Conservation (phyloP, 2,888 invertebrate species). For the Eledona agricola region DNA sequence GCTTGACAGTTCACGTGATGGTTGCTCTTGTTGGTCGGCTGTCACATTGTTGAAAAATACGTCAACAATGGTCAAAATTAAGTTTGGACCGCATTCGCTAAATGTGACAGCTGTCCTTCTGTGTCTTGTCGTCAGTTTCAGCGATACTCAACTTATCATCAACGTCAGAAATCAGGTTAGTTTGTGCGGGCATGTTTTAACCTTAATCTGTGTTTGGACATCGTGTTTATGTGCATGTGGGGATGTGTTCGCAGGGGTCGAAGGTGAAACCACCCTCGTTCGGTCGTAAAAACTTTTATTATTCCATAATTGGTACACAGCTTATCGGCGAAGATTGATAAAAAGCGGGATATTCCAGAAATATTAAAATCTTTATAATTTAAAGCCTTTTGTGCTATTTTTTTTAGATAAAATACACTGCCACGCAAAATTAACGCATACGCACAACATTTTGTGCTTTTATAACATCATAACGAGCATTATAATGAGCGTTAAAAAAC, state of each 20-base stretch:
- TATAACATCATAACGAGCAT: too few species aligned
- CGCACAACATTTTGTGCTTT: too few species aligned
- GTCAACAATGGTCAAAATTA: constrained; percentile 35
- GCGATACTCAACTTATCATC: constrained; percentile 56
- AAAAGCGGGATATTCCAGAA: too few species aligned
- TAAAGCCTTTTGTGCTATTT: too few species aligned
- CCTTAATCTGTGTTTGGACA: constrained; percentile 9
- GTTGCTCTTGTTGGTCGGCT: constrained; percentile 42
- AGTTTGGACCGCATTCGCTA: constrained; percentile 8
- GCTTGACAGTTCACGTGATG: constrained; percentile 46
- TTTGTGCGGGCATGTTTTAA: constrained; percentile 41
- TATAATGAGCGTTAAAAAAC: too few species aligned
- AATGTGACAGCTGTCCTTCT: constrained; percentile 41
- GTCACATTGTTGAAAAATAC: constrained; percentile 41
- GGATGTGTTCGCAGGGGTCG: background rate
- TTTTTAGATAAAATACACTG: too few species aligned
- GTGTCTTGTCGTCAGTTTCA: constrained; percentile 47
- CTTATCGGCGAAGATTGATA: too few species aligned
- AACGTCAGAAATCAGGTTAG: constrained; percentile 61
- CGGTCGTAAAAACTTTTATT: too few species aligned
- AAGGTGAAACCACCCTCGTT: too few species aligned
- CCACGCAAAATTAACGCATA: too few species aligned
- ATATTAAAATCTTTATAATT: too few species aligned
- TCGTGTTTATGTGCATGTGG: constrained; percentile 3
- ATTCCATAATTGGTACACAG: too few species aligned